A percentile compares a stretch with the other conserved stretches of the same genome.
phyloP scores from a whole-genome alignment of 2,888 invertebrate species.

The Kryphioiulus occultus region DNA sequence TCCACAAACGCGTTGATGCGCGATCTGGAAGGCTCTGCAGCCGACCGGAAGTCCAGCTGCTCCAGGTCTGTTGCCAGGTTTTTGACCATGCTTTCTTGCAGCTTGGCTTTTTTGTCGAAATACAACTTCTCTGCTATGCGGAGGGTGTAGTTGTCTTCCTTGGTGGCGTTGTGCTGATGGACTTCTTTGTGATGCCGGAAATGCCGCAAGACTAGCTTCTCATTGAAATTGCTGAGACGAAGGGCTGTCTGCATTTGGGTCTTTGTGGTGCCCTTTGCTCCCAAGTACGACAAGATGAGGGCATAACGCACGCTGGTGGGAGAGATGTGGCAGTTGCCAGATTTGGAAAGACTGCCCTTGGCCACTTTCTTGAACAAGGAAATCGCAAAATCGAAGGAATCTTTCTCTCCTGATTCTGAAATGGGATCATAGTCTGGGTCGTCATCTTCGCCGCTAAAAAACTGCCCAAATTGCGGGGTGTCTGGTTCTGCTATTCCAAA shows the following conservation, averaged over 20 bases:
- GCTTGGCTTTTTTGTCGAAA: conserved; percentile 65
- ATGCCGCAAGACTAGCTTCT: neutral
- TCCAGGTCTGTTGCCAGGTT: neutral
- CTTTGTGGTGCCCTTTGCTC: neutral
- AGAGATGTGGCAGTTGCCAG: neutral
- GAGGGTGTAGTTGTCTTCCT: conserved; percentile 65
- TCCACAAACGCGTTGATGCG: conserved; percentile 85
- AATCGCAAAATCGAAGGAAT: too few relatives aligned
- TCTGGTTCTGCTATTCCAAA: too few relatives aligned
- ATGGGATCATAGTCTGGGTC: too few relatives aligned
- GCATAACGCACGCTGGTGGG: neutral
- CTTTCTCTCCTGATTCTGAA: too few relatives aligned
- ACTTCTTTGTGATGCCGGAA: too few relatives aligned
- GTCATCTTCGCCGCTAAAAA: too few relatives aligned
- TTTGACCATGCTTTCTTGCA: conserved; percentile 51
- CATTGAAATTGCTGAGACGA: neutral
- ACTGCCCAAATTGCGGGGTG: too few relatives aligned
- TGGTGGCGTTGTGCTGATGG: neutral
- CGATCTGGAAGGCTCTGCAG: conserved; percentile 61
- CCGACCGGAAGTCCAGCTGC: neutral
- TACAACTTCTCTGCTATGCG: conserved; percentile 78
- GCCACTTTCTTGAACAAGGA: conserved; percentile 38
- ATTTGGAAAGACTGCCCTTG: neutral
- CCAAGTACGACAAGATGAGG: neutral
- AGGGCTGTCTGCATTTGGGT: neutral